Evolutionary conservation across 2,888 invertebrate genomes (phyloP), one percentile per base, ranked within the genome.

Genomic region (Phaedon cochleariae): DNA sequence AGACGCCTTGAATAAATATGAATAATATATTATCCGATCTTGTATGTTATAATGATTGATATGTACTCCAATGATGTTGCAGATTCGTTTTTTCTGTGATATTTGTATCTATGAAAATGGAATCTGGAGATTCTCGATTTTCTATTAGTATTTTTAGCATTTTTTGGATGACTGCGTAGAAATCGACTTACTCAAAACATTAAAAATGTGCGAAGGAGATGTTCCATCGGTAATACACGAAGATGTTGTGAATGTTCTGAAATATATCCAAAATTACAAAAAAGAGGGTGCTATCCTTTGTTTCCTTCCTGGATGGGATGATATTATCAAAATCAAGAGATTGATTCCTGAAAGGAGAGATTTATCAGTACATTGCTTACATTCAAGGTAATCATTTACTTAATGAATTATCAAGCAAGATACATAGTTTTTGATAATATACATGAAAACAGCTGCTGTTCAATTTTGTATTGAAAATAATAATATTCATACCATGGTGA

Each of bases 231-330:
- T 89, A 1, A 81, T 87, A 68, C 84, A 85, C 70, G 84, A 85
- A 62, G 87, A 88, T 82, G 83, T 86, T 15, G 81, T 62, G 12
- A 54, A 66, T 45, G 54, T 85, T 4, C 86, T 92, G 72, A 80
- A 84, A 70, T 86, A 87, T 68, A 87, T 92, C n/a, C 85, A 89
- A 55, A 79, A 76, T 9, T 84, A 78, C 0, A 87, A 89, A 74
- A 83, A 85, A 0, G 87, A 87, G 51, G 92, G 92, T 0, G 90
- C 90, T 0, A 90, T 93, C 73, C 83, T 93, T 53, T 90, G 90
- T 46, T 93, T 93, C 72, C 85, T 93, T 6, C 92, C 93, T 15
- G 92, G 92, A 12, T 92, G 93, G 92, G 83, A 86, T 1, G 91
- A 92, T 65, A 92, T 93, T 45, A 84, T 83, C 21, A 81, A 82